Evolutionary conservation across 2,113 vertebrate species (phyloP), one percentile per base, ranked within the genome.

Genomic region (Scartelaos histophorus): DNA sequence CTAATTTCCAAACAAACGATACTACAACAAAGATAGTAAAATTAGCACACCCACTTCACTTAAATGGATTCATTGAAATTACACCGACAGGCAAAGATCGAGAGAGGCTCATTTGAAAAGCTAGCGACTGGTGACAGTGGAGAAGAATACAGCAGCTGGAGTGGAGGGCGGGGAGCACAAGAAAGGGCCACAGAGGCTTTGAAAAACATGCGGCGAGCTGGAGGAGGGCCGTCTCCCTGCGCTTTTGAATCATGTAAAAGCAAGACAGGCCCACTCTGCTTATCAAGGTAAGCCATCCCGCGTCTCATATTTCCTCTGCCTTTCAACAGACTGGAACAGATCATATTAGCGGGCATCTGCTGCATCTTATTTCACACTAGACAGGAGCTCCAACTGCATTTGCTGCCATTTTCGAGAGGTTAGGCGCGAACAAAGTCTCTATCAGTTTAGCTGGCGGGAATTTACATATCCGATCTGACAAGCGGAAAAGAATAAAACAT

Each of bases 251-350:
- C 17, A 22, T 82, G 74, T 78, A 75, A 83, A 85, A 83, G 78
- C 65, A 79, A 58, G 73, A 46, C 78, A 81, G 84, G 74, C 82
- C 69, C 82, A 76, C 79, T 86, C 69, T 85, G 91, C 80, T 92
- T 87, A 88, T 91, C 81, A 75, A 69, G 79, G 90, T 86, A 67
- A 89, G 76, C 86, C 66, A 81, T 79, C 61, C 66, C 46, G 71
- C 68, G 65, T 67, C 58, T 24, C 67, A 73, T 72, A 78, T 79
- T 74, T 34, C 34, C 24, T 73, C 79, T 82, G 82, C 85, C 77
- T 75, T 80, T 83, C 79, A 83, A 82, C 82, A 88, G 75, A 80
- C 79, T 85, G 75, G 87, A 88, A 91, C 89, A 74, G 85, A 88
- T 89, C 83, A 83, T 74, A 90, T 89, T 91, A 89, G 65, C 79